These are phyloP conservation scores for Poecile montanus DNA, from an alignment of 2,797 vertebrate genomes.

Conservation along the genomic window DNA sequence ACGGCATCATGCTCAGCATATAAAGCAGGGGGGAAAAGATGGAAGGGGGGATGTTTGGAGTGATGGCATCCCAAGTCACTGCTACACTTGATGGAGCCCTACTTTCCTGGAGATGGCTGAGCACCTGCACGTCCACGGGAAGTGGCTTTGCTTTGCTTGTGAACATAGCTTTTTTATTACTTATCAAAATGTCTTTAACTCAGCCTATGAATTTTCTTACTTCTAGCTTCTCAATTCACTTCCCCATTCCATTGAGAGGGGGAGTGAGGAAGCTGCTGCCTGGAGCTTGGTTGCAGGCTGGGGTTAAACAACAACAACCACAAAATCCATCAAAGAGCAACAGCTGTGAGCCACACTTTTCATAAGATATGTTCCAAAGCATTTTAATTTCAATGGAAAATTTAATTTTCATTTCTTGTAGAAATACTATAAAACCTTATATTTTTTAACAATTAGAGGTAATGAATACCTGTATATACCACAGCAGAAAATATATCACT, in stretches of 20 bases:
- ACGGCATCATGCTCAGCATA: not conserved
- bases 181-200: not conserved
- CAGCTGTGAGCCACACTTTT: not conserved
- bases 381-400: not conserved
- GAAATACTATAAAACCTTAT: not conserved
- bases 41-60: not conserved
- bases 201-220: not conserved
- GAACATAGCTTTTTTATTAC: not conserved
- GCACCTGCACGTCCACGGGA: not conserved
- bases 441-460: not conserved
- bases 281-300: not conserved
- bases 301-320: not conserved
- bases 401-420: not conserved
- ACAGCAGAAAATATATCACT: not conserved
- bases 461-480: not conserved
- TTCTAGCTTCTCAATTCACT: not conserved
- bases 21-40: not conserved
- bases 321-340: not conserved
- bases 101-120: not conserved
- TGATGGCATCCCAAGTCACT: accelerated
- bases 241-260: not conserved
- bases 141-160: not conserved
- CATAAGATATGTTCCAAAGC: not conserved
- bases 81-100: not conserved
- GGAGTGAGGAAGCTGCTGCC: not conserved